Evolutionary conservation across 2,797 vertebrate genomes (phyloP).

Genomic region (Centropyge bicolor): DNA sequence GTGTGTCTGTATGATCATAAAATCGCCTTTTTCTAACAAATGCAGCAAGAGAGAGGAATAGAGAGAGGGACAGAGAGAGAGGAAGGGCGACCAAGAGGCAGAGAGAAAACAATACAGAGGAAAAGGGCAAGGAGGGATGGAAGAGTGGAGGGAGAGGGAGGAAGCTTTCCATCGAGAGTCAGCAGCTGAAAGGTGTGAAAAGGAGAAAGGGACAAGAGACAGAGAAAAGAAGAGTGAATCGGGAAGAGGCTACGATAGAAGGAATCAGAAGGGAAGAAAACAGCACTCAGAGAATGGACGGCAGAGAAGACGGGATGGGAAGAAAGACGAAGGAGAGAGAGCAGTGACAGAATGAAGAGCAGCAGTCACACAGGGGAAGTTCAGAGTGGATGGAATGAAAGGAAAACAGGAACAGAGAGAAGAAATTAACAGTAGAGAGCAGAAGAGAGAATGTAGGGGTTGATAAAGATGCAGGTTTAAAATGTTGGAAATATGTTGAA

Average conservation of each 20-base stretch:
- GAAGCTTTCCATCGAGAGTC: neutral
- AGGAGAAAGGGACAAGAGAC: neutral
- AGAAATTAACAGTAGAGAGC: no score
- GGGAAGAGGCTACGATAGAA: neutral
- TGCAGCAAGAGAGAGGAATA: constrained; percentile 6
- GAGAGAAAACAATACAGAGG: neutral
- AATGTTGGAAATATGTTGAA: neutral
- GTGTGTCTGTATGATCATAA: constrained; percentile 24
- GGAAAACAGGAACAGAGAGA: neutral
- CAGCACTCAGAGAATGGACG: neutral
- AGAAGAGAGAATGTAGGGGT: neutral
- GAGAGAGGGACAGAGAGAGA: neutral
- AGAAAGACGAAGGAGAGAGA: neutral
- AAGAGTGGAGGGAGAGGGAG: neutral
- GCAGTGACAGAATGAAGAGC: neutral
- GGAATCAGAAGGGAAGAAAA: neutral
- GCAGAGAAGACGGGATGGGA: neutral
- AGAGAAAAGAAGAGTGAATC: neutral
- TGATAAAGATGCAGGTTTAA: neutral
- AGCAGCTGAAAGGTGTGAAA: neutral
- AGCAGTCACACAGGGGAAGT: neutral
- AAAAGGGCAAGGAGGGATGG: constrained; percentile 1
- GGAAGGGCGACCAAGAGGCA: neutral
- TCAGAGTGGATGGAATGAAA: neutral
- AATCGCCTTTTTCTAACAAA: constrained; percentile 34